These are phyloP conservation scores for Entosphenus tridentatus DNA, from an alignment of 2,113 vertebrate genomes.

Conservation along the genomic window DNA sequence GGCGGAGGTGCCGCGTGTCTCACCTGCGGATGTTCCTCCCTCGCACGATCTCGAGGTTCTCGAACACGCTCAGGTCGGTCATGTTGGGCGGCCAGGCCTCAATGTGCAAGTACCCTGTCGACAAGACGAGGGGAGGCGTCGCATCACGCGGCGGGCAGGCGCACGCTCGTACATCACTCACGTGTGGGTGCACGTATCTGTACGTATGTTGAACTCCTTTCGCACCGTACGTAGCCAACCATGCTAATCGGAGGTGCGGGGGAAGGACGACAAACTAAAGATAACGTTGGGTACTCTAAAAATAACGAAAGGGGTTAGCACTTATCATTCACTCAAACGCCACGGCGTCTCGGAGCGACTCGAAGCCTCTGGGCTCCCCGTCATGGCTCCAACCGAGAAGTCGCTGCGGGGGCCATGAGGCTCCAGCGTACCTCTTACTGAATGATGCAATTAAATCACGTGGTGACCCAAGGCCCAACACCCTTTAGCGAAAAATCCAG, in stretches of 20 bases:
- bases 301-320: neutral
- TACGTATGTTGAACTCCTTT: neutral
- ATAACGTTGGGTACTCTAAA: neutral
- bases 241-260: neutral
- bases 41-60: constrained; percentile 59
- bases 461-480: too few species aligned
- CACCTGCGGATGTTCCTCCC: constrained; percentile 68
- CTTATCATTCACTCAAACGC: neutral
- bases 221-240: neutral
- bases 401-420: too few species aligned
- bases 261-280: neutral
- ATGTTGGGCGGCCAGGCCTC: constrained; percentile 44
- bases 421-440: too few species aligned
- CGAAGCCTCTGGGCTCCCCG: too few species aligned
- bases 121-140: neutral
- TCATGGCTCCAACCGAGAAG: too few species aligned
- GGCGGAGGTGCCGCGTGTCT: constrained; percentile 9
- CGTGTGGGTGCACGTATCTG: too few species aligned
- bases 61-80: constrained; percentile 42
- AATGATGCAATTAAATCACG: too few species aligned
- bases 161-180: neutral
- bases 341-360: too few species aligned
- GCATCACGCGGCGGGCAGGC: neutral
- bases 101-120: constrained; percentile 63
- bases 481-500: too few species aligned